A percentile compares a stretch with the other conserved stretches of the same genome.
Conservation (phyloP, 2,113 vertebrate genomes). For the Mormoops blainvillei region DNA sequence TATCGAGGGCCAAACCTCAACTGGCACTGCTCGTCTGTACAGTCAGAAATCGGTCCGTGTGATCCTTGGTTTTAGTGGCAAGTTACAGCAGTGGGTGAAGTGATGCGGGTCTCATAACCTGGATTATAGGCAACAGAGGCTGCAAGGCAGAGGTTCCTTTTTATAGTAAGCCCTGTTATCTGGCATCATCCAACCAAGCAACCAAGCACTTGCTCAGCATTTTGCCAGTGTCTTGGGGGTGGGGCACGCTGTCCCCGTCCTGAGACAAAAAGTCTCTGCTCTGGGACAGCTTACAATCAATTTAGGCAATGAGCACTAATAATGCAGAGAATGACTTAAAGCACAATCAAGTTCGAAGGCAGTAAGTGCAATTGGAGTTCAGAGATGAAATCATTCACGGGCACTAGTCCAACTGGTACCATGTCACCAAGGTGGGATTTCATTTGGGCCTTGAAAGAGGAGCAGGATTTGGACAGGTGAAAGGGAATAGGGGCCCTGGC, state of each 20-base stretch:
- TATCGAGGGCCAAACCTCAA: background rate
- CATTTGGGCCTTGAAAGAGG: constrained; percentile 18
- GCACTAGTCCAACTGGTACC: background rate
- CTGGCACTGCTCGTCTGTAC: background rate
- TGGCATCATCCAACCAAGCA: background rate
- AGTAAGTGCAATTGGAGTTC: background rate
- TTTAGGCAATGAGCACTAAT: background rate
- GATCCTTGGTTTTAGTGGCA: background rate
- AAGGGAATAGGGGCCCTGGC: background rate
- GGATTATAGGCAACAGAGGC: constrained; percentile 24
- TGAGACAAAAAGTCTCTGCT: background rate
- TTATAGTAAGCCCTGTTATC: background rate
- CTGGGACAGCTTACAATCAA: background rate
- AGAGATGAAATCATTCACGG: background rate
- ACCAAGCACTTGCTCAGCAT: background rate
- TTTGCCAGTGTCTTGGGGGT: background rate
- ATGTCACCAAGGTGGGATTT: background rate
- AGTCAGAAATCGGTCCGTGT: background rate
- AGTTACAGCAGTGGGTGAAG: background rate
- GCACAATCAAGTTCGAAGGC: constrained; percentile 28
- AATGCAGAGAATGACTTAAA: background rate
- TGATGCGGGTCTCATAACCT: background rate
- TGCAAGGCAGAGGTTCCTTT: background rate
- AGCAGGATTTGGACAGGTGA: background rate
- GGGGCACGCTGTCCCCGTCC: background rate